Percentiles rank a stretch among this genome's conserved stretches.
Evolutionary conservation across 1,140 invertebrate species (phyloP).

Genomic region (Galleria mellonella): DNA sequence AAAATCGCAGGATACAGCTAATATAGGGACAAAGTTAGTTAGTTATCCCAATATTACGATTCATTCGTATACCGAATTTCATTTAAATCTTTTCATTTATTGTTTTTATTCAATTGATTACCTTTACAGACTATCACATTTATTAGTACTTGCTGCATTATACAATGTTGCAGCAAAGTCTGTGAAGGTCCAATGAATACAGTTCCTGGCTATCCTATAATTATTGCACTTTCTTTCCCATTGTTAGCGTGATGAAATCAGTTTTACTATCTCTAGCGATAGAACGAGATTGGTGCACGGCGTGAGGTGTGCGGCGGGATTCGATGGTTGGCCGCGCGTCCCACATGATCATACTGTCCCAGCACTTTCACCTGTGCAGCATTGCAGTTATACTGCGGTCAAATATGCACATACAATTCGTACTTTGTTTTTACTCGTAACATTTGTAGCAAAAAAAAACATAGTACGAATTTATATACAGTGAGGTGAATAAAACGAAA

Average conservation of each 20-base stretch:
- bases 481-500: conserved; percentile 5
- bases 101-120: too few relatives aligned
- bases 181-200: conserved; percentile 13
- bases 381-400: conserved; percentile 25
- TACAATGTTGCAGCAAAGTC: not conserved
- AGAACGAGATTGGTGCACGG: conserved; percentile 38
- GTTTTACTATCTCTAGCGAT: conserved; percentile 58
- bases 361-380: conserved; percentile 51
- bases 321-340: conserved; percentile 13
- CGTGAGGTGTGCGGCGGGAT: conserved; percentile 7
- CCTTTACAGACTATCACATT: too few relatives aligned
- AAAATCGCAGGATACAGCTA: too few relatives aligned
- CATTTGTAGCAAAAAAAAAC: too few relatives aligned
- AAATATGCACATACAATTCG: conserved; percentile 29
- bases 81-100: too few relatives aligned
- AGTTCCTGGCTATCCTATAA: conserved; percentile 50
- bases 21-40: too few relatives aligned
- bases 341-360: conserved; percentile 19
- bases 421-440: too few relatives aligned
- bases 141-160: too few relatives aligned
- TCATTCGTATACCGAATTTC: too few relatives aligned
- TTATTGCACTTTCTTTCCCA: conserved; percentile 64
- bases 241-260: conserved; percentile 63
- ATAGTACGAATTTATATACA: too few relatives aligned
- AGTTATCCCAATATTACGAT: too few relatives aligned